Conservation (phyloP, 2,113 vertebrate genomes). For the Nannobrachium achirus region DNA sequence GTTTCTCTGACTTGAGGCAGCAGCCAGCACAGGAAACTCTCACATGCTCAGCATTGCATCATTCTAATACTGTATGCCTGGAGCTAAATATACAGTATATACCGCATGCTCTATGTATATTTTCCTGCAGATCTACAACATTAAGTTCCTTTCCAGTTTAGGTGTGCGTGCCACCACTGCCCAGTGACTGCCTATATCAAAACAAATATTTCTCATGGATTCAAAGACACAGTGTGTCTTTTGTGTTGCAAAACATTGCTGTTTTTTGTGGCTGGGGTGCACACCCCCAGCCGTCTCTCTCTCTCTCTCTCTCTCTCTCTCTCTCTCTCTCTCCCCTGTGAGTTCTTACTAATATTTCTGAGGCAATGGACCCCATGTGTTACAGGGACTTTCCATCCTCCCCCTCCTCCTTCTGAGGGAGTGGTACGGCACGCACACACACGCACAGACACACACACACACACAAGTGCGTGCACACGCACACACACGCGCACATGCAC, state of each 20-base stretch:
- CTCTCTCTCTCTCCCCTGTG: slow-evolving; percentile 11
- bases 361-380: slow-evolving; percentile 72
- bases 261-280: neutral
- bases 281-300: neutral
- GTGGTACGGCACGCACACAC: slow-evolving; percentile 12
- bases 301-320: neutral
- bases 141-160: neutral
- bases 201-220: slow-evolving; percentile 15
- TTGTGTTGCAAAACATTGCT: slow-evolving; percentile 18
- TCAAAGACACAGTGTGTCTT: slow-evolving; percentile 10
- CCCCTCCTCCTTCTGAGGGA: slow-evolving; percentile 26
- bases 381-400: slow-evolving; percentile 72
- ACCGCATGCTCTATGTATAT: neutral
- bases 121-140: slow-evolving; percentile 7
- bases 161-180: neutral
- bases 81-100: too few species aligned
- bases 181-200: slow-evolving; percentile 14
- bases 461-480: neutral
- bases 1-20: too few species aligned
- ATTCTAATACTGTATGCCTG: neutral
- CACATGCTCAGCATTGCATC: slow-evolving; percentile 13
- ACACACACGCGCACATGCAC: slow-evolving; percentile 5
- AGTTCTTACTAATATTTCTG: slow-evolving; percentile 51
- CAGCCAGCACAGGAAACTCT: neutral
- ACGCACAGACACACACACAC: neutral